Conservation (phyloP, 2,888 invertebrate genomes). For the Formica aserva region DNA sequence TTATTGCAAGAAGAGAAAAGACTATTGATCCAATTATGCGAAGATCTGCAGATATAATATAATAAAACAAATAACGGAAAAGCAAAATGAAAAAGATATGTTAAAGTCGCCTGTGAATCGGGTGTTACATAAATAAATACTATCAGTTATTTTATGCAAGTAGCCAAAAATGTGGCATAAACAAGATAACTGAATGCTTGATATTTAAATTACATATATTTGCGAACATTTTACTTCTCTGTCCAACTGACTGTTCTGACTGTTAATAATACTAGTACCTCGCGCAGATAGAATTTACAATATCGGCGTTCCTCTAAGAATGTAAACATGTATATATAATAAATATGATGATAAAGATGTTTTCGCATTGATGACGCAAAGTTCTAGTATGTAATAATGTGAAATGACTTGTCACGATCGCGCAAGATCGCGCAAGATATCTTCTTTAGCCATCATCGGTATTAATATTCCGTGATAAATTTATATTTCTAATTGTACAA, state of each 20-base stretch:
- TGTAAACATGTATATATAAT: neutral
- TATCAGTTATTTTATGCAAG: neutral
- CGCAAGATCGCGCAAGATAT: neutral
- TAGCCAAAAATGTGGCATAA: neutral
- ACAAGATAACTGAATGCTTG: neutral
- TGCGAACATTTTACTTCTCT: neutral
- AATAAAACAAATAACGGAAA: neutral
- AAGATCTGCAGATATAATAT: neutral
- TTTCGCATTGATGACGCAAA: neutral
- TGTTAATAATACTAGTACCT: conserved; percentile 30
- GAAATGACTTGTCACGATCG: neutral
- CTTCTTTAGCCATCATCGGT: neutral
- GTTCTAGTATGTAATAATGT: neutral
- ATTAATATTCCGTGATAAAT: conserved; percentile 6
- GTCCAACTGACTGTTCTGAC: neutral
- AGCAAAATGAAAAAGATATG: neutral
- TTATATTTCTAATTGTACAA: neutral
- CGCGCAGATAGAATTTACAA: neutral
- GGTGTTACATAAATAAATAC: neutral
- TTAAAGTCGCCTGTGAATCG: neutral
- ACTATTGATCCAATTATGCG: neutral
- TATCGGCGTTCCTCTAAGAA: neutral
- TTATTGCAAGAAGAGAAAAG: neutral
- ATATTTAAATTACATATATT: neutral
- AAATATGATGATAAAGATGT: neutral